phyloP scores from a whole-genome alignment of 92 coral and sea anemone genomes.

The Anthopleura xanthogrammica region DNA sequence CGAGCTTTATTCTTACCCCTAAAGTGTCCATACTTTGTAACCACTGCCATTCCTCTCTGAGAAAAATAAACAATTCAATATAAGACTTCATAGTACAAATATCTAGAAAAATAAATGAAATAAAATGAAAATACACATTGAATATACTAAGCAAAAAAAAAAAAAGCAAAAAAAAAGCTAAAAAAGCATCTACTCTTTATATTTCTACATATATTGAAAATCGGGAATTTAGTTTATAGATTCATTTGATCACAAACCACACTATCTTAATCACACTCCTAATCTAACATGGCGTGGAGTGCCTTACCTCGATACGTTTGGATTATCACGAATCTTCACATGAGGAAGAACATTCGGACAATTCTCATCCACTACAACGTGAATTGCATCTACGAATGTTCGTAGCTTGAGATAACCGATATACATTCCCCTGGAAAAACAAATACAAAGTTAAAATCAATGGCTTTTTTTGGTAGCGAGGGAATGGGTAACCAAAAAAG shows the following conservation, averaged over 20 bases:
- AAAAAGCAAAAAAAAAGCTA: too few species aligned
- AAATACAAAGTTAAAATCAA: background rate
- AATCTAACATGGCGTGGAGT: background rate
- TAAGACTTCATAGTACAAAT: too few species aligned
- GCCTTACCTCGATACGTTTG: conserved; percentile 91
- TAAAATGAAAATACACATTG: too few species aligned
- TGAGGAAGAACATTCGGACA: conserved; percentile 95
- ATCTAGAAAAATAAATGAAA: too few species aligned
- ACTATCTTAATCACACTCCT: too few species aligned
- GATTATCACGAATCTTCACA: conserved; percentile 92
- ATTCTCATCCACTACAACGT: conserved; percentile 86
- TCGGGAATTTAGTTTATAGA: too few species aligned
- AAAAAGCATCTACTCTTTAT: too few species aligned
- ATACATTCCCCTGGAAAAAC: conserved; percentile 78
- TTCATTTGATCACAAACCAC: too few species aligned
- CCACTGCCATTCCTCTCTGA: conserved; percentile 98
- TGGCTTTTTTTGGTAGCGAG: too few species aligned
- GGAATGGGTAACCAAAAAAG: background rate
- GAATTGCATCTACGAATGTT: conserved; percentile 96
- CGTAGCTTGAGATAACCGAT: conserved; percentile 92
- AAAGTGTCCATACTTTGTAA: conserved; percentile 76
- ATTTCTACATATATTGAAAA: too few species aligned
- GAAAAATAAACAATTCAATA: background rate
- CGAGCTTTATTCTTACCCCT: conserved; percentile 41
- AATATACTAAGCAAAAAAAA: too few species aligned